Percentiles rank a stretch among this genome's conserved stretches.
These are phyloP conservation scores for Deilephila porcellus DNA, from an alignment of 2,888 invertebrate genomes.

Conservation along the genomic window DNA sequence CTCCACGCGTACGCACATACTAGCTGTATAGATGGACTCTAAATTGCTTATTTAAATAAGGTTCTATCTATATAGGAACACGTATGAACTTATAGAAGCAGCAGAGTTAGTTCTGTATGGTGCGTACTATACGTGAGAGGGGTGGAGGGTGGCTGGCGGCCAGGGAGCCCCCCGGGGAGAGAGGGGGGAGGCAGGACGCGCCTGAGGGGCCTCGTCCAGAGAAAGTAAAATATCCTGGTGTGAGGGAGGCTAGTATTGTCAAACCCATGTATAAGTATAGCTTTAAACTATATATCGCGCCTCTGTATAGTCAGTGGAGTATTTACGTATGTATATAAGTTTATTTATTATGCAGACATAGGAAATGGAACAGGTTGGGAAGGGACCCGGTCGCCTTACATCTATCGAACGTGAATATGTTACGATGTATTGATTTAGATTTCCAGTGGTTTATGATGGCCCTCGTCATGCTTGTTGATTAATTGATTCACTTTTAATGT, in stretches of 20 bases:
- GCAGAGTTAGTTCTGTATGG: conserved; percentile 82
- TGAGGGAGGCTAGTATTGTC: conserved; percentile 84
- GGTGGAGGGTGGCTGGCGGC: conserved; percentile 57
- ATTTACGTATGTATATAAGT: conserved; percentile 82
- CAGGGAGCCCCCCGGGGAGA: conserved; percentile 46
- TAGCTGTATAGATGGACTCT: conserved; percentile 59
- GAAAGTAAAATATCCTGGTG: conserved; percentile 84
- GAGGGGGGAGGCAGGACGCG: conserved; percentile 67
- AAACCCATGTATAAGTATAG: conserved; percentile 81
- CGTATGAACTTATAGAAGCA: conserved; percentile 79
- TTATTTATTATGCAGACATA: conserved; percentile 83
- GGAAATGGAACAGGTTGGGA: conserved; percentile 77
- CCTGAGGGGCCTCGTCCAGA: conserved; percentile 82
- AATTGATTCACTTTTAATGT: background rate
- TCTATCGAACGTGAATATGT: conserved; percentile 63
- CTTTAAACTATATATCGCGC: conserved; percentile 83
- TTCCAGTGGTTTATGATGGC: conserved; percentile 33
- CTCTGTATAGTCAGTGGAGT: conserved; percentile 71
- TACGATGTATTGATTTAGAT: conserved; percentile 61
- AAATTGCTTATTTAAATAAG: conserved; percentile 82
- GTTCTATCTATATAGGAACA: conserved; percentile 69
- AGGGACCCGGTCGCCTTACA: conserved; percentile 52
- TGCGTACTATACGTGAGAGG: conserved; percentile 79
- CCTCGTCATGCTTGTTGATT: background rate
- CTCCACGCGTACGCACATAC: conserved; percentile 52